phyloP scores from a whole-genome alignment of 2,113 vertebrate species.

The Theristicus caerulescens region DNA sequence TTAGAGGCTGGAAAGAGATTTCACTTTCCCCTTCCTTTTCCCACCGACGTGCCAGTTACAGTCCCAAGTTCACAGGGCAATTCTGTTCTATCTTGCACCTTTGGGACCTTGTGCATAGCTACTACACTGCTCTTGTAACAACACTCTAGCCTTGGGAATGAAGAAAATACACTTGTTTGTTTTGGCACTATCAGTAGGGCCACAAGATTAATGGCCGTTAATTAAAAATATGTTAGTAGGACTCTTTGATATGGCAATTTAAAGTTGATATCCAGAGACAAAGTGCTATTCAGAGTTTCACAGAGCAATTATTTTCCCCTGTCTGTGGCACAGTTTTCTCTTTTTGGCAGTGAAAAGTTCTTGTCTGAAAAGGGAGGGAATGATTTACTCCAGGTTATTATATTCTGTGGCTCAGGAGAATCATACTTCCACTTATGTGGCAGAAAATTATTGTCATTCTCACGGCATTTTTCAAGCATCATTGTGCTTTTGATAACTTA shows the following conservation, averaged over 20 bases:
- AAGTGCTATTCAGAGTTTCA: not conserved
- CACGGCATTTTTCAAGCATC: not conserved
- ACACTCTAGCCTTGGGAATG: not conserved
- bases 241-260: not conserved
- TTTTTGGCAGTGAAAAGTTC: not conserved
- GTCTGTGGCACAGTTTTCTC: not conserved
- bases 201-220: not conserved
- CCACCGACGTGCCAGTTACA: not conserved
- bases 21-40: conserved; percentile 14
- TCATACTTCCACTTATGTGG: not conserved
- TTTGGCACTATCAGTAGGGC: not conserved
- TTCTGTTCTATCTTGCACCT: not conserved
- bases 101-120: not conserved
- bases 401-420: not conserved
- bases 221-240: not conserved
- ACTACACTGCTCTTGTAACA: not conserved
- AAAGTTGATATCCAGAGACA: conserved; percentile 1
- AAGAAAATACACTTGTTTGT: not conserved
- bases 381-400: not conserved
- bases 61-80: not conserved
- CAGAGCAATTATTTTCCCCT: not conserved
- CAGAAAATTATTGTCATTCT: not conserved
- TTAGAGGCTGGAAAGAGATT: conserved; percentile 16
- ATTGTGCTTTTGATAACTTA: not conserved
- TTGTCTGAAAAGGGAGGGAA: not conserved